Conservation (phyloP, 2,113 vertebrate genomes). For the Nibea coibor region DNA sequence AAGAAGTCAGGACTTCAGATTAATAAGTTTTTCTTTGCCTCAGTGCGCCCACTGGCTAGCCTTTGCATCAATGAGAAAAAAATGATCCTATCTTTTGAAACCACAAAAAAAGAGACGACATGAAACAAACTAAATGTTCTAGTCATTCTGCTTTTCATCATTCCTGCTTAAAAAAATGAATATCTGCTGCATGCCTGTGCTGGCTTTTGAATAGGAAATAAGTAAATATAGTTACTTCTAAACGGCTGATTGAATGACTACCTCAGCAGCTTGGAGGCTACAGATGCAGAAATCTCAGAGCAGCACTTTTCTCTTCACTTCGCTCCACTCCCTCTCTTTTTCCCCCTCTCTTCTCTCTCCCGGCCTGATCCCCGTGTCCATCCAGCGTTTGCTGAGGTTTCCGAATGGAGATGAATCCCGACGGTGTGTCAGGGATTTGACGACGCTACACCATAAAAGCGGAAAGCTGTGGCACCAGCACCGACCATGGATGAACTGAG, state of each 20-base stretch:
- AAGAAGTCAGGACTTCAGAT: slow-evolving; percentile 22
- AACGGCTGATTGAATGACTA: slow-evolving; percentile 63
- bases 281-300: slow-evolving; percentile 62
- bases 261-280: slow-evolving; percentile 69
- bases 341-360: slow-evolving; percentile 27
- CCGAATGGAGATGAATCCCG: slow-evolving; percentile 74
- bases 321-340: slow-evolving; percentile 15
- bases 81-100: slow-evolving; percentile 20
- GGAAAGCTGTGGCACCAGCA: slow-evolving; percentile 54
- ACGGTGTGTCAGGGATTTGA: slow-evolving; percentile 75
- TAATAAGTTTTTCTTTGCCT: slow-evolving; percentile 11
- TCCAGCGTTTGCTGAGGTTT: slow-evolving; percentile 77
- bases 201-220: slow-evolving; percentile 56
- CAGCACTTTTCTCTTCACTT: slow-evolving; percentile 67
- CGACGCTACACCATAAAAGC: slow-evolving; percentile 57
- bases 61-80: slow-evolving; percentile 32
- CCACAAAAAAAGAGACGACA: slow-evolving; percentile 18
- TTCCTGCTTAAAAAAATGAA: slow-evolving; percentile 11
- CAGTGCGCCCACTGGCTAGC: background rate
- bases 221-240: slow-evolving; percentile 50
- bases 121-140: slow-evolving; percentile 35
- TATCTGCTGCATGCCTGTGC: slow-evolving; percentile 25
- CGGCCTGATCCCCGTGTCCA: slow-evolving; percentile 72
- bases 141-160: slow-evolving; percentile 44
- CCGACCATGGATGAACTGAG: slow-evolving; percentile 52